These are phyloP conservation scores for Lagodon rhomboides DNA, from an alignment of 2,797 vertebrate species.

Conservation along the genomic window DNA sequence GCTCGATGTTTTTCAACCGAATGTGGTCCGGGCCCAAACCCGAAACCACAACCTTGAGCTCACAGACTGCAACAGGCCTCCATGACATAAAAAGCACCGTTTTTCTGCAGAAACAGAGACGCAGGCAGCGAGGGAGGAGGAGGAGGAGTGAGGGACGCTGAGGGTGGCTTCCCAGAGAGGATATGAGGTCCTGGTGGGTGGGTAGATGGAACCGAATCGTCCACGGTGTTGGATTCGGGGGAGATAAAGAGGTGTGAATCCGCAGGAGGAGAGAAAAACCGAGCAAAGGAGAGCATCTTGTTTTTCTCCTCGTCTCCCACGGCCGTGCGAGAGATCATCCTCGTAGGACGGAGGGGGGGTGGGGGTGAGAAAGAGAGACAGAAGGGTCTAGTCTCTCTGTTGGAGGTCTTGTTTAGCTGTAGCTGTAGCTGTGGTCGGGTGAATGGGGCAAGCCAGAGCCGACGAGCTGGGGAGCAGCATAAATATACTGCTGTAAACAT, in stretches of 20 bases:
- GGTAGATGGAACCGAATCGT: slow-evolving; percentile 37
- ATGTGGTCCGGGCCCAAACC: slow-evolving; percentile 82
- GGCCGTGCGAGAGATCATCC: slow-evolving; percentile 32
- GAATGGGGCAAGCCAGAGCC: slow-evolving; percentile 75
- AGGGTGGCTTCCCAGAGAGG: slow-evolving; percentile 67
- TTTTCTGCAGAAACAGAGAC: slow-evolving; percentile 73
- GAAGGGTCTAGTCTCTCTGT: slow-evolving; percentile 77
- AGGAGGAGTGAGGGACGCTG: slow-evolving; percentile 44
- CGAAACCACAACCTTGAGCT: slow-evolving; percentile 88
- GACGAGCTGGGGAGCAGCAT: slow-evolving; percentile 87
- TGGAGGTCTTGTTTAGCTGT: slow-evolving; percentile 91
- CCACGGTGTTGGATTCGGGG: slow-evolving; percentile 1
- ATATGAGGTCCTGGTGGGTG: slow-evolving; percentile 56
- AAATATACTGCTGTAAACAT: slow-evolving; percentile 91
- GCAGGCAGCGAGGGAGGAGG: slow-evolving; percentile 54
- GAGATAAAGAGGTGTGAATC: slow-evolving; percentile 39
- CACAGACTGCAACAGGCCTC: slow-evolving; percentile 79
- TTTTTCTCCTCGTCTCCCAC: slow-evolving; percentile 16
- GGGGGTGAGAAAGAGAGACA: slow-evolving; percentile 51
- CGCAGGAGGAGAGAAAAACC: neutral
- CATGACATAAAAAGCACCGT: slow-evolving; percentile 79
- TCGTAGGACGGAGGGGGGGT: slow-evolving; percentile 5
- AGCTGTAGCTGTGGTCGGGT: slow-evolving; percentile 77
- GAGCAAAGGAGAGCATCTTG: slow-evolving; percentile 13
- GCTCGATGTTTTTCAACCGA: slow-evolving; percentile 84